Conservation (phyloP, 2,113 vertebrate genomes). For the Cyprinus carpio region DNA sequence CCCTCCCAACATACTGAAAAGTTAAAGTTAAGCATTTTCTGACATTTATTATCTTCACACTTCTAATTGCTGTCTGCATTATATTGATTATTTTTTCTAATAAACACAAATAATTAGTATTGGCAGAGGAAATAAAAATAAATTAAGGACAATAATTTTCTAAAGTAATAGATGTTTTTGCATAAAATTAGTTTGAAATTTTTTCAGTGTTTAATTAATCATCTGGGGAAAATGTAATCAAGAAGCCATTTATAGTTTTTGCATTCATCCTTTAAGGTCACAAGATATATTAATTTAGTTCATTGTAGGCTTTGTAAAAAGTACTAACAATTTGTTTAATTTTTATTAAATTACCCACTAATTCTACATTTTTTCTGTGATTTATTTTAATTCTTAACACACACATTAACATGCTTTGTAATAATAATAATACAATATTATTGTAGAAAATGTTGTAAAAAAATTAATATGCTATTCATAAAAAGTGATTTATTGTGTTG, state of each 20-base stretch:
- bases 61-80: not conserved
- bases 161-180: not conserved
- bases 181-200: constrained; percentile 2
- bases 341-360: not conserved
- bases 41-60: not conserved
- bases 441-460: not conserved
- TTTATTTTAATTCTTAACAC: not conserved
- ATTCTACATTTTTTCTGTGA: not conserved
- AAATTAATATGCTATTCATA: not conserved
- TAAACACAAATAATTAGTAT: not conserved
- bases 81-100: not conserved
- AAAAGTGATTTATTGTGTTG: not conserved
- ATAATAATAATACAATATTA: no score
- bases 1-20: not conserved
- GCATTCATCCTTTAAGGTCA: not conserved
- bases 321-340: not conserved
- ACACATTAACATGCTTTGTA: not conserved
- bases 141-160: not conserved
- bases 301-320: not conserved
- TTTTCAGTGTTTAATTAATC: constrained; percentile 11
- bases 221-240: constrained; percentile 10
- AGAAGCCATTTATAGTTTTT: not conserved
- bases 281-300: not conserved
- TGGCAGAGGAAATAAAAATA: not conserved
- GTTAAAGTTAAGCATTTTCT: not conserved